Percentiles rank a stretch among this genome's conserved stretches.
Evolutionary conservation across 2,888 invertebrate species (phyloP).

Genomic region (Neoaliturus tenellus): DNA sequence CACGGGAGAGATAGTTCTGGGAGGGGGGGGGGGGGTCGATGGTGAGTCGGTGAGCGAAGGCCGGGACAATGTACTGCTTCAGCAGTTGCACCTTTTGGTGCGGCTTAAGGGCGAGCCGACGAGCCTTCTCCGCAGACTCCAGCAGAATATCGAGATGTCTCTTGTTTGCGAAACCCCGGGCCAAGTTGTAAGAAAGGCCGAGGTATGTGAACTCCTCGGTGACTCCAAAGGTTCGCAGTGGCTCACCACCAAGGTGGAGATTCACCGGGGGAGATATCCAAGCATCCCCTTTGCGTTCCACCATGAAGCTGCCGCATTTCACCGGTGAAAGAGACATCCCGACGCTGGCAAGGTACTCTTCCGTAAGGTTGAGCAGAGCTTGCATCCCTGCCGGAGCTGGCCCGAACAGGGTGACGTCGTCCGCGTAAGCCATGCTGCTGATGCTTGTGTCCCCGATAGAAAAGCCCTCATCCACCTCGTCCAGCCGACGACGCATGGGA

Average conservation of each 20-base stretch:
- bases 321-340: too few species aligned
- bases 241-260: too few species aligned
- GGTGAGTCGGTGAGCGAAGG: slow-evolving; percentile 31
- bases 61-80: slow-evolving; percentile 45
- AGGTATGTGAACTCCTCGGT: background rate
- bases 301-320: slow-evolving; percentile 38
- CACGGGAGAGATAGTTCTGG: too few species aligned
- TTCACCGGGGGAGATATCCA: slow-evolving; percentile 68
- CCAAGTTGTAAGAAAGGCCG: background rate
- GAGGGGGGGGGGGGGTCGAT: too few species aligned
- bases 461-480: too few species aligned
- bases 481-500: background rate
- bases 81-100: slow-evolving; percentile 43
- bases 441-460: too few species aligned
- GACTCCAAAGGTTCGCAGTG: slow-evolving; percentile 44
- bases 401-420: slow-evolving; percentile 58
- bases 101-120: background rate
- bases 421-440: slow-evolving; percentile 57
- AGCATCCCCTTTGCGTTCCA: slow-evolving; percentile 62
- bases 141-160: too few species aligned
- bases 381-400: slow-evolving; percentile 9
- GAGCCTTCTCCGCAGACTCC: background rate
- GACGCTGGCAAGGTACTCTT: too few species aligned
- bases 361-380: background rate
- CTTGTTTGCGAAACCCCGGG: too few species aligned